Evolutionary conservation across 2,888 invertebrate species (phyloP).

Genomic region (Ecliptopera silaceata): DNA sequence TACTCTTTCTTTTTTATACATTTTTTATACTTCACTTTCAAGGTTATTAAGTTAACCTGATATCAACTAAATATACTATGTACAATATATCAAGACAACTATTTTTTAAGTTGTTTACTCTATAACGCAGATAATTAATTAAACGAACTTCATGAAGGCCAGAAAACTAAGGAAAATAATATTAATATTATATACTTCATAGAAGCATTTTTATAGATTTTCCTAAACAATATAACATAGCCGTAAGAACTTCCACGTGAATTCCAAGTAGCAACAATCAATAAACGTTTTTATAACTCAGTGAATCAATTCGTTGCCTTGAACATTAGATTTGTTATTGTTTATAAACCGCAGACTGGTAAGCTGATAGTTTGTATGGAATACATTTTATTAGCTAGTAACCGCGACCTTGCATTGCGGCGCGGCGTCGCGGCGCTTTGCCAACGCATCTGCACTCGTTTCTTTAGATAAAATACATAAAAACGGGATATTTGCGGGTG

Average conservation of each 20-base stretch:
- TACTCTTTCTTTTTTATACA: slow-evolving; percentile 2
- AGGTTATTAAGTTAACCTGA: no score
- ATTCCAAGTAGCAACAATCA: neutral
- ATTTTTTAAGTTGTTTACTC: no score
- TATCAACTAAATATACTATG: no score
- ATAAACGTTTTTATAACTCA: neutral
- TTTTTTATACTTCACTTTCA: no score
- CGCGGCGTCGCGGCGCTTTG: slow-evolving; percentile 51
- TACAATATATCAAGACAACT: no score
- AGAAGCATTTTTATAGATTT: no score
- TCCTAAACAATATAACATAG: no score
- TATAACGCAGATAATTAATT: no score
- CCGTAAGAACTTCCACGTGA: neutral
- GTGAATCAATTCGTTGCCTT: slow-evolving; percentile 14
- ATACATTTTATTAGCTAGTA: slow-evolving; percentile 51
- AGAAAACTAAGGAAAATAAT: no score
- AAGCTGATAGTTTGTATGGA: slow-evolving; percentile 30
- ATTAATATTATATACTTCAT: no score
- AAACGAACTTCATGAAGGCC: no score
- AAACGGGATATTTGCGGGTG: slow-evolving; percentile 2
- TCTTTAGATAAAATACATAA: slow-evolving; percentile 1
- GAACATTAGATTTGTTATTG: slow-evolving; percentile 17
- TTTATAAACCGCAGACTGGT: slow-evolving; percentile 24
- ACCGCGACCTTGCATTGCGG: slow-evolving; percentile 60
- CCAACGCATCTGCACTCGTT: slow-evolving; percentile 50